A percentile compares a stretch with the other conserved stretches of the same genome.
Evolutionary conservation across 2,888 invertebrate genomes (phyloP).

Genomic region (Drosophila vallismaia): DNA sequence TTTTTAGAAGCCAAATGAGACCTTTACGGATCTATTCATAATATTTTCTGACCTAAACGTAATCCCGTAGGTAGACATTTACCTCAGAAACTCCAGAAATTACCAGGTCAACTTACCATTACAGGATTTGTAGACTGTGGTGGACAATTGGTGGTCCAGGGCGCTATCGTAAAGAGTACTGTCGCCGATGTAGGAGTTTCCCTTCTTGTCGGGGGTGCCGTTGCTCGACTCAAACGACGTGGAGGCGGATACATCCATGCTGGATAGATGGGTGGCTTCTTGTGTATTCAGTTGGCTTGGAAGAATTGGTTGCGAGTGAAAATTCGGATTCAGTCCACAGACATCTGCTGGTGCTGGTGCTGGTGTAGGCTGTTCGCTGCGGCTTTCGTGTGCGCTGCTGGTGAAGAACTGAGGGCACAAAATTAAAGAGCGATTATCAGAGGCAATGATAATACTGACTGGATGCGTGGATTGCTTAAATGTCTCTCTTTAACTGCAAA

Average conservation of each 20-base stretch:
- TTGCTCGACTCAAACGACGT: constrained; percentile 53
- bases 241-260: constrained; percentile 65
- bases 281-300: constrained; percentile 66
- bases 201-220: constrained; percentile 49
- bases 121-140: constrained; percentile 71
- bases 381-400: constrained; percentile 23
- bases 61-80: too few species aligned
- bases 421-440: constrained; percentile 47
- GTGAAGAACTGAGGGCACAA: constrained; percentile 55
- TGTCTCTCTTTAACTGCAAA: constrained; percentile 34
- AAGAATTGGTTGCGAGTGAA: constrained; percentile 70
- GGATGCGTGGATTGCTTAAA: constrained; percentile 9
- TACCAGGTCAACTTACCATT: constrained; percentile 66
- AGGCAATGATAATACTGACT: constrained; percentile 36
- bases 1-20: too few species aligned
- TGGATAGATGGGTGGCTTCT: constrained; percentile 33
- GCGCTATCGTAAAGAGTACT: constrained; percentile 81
- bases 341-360: constrained; percentile 36
- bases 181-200: constrained; percentile 52
- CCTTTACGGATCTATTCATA: neutral
- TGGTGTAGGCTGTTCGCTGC: constrained; percentile 14
- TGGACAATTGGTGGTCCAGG: constrained; percentile 74
- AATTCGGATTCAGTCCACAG: constrained; percentile 65
- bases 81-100: neutral
- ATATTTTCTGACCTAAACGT: too few species aligned